Evolutionary conservation across 1,140 invertebrate species (phyloP), one percentile per base, ranked within the genome.

Genomic region (Bombus pyrosoma): DNA sequence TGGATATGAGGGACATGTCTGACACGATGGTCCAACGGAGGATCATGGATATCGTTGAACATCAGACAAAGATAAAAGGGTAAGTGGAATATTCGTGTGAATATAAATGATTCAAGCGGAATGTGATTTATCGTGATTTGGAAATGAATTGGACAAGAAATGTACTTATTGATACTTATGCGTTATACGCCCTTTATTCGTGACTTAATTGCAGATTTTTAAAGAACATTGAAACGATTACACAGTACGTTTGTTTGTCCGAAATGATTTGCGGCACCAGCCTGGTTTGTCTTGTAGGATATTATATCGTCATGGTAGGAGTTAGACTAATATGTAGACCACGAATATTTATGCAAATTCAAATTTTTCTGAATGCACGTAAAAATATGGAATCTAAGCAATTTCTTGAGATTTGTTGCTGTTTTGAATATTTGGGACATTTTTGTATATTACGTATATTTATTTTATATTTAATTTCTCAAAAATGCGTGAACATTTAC

Each of bases 201-300:
- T 22, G 1, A 32, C 34, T 64, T 12, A 12, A 32, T 88, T 80
- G 43, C 59, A 89, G 88, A 62, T 86, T 89, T 73, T 62, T 90
- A 18, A 72, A 74, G 47, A 66, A 81, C n/a, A 64, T 89, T 32
- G 76, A 89, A 22, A 28, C 64, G 3, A 59, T 78, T n/a, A 73
- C 88, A 28, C 72, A 83, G 34, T 86, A 85, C 12, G 87, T 92
- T 41, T 92, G 90, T 78, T 85, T 92, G 13, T 86, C 87, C 22
- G 92, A 92, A 69, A 62, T 89, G 47, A n/a, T 83, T 18, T 87
- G 87, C 2, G 77, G 74, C 53, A 66, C 90, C 1, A 37, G 92
- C 80, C 91, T 93, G 25, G 89, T 93, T 57, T 94, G 93, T 71
- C 86, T 93, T 39, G 47, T 69, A 10, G 89, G 43, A 37, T 89